Base-by-base conservation (phyloP, 37 sponge, comb jelly and placozoan species). In the Sycon ciliatum region DNA sequence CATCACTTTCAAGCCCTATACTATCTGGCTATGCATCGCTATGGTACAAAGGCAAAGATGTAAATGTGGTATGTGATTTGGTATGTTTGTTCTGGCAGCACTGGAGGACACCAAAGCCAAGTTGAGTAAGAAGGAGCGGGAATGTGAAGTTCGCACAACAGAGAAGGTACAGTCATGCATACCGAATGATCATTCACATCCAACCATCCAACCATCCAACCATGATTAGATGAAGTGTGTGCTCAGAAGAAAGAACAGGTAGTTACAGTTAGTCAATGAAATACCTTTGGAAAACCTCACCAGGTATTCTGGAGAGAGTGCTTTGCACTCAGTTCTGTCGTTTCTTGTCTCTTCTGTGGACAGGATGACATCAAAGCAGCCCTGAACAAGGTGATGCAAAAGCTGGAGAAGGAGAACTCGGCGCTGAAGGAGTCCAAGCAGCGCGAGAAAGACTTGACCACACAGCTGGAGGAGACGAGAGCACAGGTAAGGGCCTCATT, bases 61-160 rank as follows among this genome's bases (percentile, higher is more conserved):
- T n/a, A n/a, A n/a, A n/a, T n/a, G n/a, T n/a, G n/a, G n/a, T n/a
- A n/a, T n/a, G n/a, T n/a, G n/a, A n/a, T n/a, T n/a, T n/a, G n/a
- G n/a, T n/a, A n/a, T n/a, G n/a, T n/a, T 28, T 22, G 63, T 60
- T 60, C 9, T 34, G 13, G 20, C 36, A 81, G 78, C 68, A 1
- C 62, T 67, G 27, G 88, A 83, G 3, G 80, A 83, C 28, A 9
- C 80, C 7, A 38, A 68, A 24, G 39, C 75, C 9, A 75, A 80
- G 40, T 65, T 87, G 5, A 49, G 77, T n/a, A 82, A 65, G 65
- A 87, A 79, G 42, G 88, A 87, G 23, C 65, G 84, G 72, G 88
- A 87, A 28, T 76, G 65, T 61, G 88, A 87, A 49, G 42, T 60
- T 0, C 40, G 53, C 28, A 30, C 30, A 40, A 66, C 37, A 72